Base-by-base conservation (phyloP, 92 coral and sea anemone species). In the Phenganax stokvisi region DNA sequence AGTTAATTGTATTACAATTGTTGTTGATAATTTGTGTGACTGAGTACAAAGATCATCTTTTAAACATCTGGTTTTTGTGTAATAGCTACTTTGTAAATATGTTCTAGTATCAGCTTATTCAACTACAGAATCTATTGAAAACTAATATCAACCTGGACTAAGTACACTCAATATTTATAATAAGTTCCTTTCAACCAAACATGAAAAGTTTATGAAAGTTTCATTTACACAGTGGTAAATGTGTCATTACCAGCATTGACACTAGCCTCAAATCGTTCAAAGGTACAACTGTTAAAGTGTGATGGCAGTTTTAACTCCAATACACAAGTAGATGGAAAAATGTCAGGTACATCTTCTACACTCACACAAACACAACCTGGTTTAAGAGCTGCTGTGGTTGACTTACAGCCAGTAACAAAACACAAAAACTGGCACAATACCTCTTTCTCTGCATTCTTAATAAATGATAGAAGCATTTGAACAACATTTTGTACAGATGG, bases 251-350 rank as follows among this genome's bases (percentile, higher is more conserved):
- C 59, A 71, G 85, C 79, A 4, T 81, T 71, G 31, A 71, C 10
- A 58, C 71, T 56, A 71, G 65, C 65, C 53, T 51, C 74, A 80
- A 80, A 80, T 51, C 51, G 63, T 66, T 66, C 72, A 66, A 17
- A 17, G 47, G n/a, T 71, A 60, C 28, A 57, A 57, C 73, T 12
- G 57, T 47, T 31, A 13, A 64, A 79, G 54, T 61, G 75, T 61
- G 20, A 47, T 16, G 85, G 82, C 0, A 85, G 85, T 74, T 80
- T 73, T 56, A 85, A 62, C 55, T 85, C 85, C 72, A 73, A 60
- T 6, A 68, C 65, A 53, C 82, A 85, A 8, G 85, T 73, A 27
- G 85, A 85, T 56, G 85, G 82, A 71, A 61, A 85, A 80, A 85
- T 73, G 56, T 57, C 81, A 51, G 59, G 74, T 11, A 84, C 76